A percentile compares a stretch with the other conserved stretches of the same genome.
Conservation (phyloP, 2,888 invertebrate genomes). For the Drosophila barbarae region DNA sequence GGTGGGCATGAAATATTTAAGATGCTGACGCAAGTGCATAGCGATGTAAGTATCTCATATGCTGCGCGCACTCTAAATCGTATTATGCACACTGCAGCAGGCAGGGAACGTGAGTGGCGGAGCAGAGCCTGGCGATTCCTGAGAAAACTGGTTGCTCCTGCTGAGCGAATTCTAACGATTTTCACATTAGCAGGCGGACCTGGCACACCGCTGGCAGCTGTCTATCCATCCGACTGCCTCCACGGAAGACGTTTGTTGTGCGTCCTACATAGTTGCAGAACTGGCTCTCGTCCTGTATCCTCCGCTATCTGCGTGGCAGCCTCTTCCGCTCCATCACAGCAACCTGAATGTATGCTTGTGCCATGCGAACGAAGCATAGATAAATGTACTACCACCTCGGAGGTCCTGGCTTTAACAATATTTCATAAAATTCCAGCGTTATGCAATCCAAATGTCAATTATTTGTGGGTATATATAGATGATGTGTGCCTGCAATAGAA, state of each 20-base stretch:
- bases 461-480: background rate
- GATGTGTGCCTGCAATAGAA: background rate
- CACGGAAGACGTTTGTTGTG: slow-evolving; percentile 57
- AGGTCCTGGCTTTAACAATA: slow-evolving; percentile 22
- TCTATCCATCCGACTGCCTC: slow-evolving; percentile 64
- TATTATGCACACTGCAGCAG: slow-evolving; percentile 65
- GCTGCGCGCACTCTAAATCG: slow-evolving; percentile 54
- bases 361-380: slow-evolving; percentile 16
- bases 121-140: slow-evolving; percentile 48
- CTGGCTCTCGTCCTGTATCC: slow-evolving; percentile 18
- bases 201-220: slow-evolving; percentile 42
- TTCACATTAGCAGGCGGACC: slow-evolving; percentile 62
- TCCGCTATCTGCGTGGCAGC: slow-evolving; percentile 48
- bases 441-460: slow-evolving; percentile 19
- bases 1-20: slow-evolving; percentile 75
- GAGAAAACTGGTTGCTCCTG: slow-evolving; percentile 39
- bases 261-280: slow-evolving; percentile 44
- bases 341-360: background rate
- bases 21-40: slow-evolving; percentile 41
- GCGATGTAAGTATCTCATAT: slow-evolving; percentile 28
- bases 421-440: slow-evolving; percentile 8
- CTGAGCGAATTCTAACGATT: slow-evolving; percentile 62
- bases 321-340: slow-evolving; percentile 44
- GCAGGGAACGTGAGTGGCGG: slow-evolving; percentile 12
- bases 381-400: slow-evolving; percentile 3